Evolutionary conservation across 2,888 invertebrate species (phyloP), one percentile per base, ranked within the genome.

Genomic region (Zhuqinia jingwanae): DNA sequence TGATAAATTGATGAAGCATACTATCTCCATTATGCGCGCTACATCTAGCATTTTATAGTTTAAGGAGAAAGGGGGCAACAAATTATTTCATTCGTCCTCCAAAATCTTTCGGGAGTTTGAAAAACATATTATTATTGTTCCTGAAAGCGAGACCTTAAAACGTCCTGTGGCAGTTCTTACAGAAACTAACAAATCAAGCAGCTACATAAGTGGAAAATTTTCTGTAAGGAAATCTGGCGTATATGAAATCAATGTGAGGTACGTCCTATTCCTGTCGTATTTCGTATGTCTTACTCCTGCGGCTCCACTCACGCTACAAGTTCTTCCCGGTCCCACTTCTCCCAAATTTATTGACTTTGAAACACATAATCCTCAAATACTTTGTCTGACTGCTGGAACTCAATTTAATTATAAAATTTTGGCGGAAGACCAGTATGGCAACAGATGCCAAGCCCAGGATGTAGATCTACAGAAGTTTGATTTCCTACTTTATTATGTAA

Each of bases 301-400:
- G 2, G 17, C 13, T 5, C 63, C 63, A 3, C 36, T 65, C 25
- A 15, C 2, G 8, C 65, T 83, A 25, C 20, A 76, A 11, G 76
- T 83, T 3, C 3, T 20, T 2, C 76, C 83, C 0, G 83, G 76
- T 1, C 42, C 30, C 0, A 47, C 47, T 2, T 76, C 60, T 11
- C 76, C 56, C 0, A 83, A 76, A 53, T 53, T 36, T 17, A 65
- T 83, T 60, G 76, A 83, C 22, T 83, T 83, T 65, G 75, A 45
- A 11, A 65, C 83, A 5, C 83, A 83, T 27, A 83, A 83, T 53
- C 50, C 83, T 1, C 17, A 63, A 5, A 50, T 83, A 5, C 47
- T 83, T 1, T 76, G 76, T 36, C 1, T 63, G 3, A 65, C 83
- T 3, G 75, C 60, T 17, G 65, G 76, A 65, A 0, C 2, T 20